Percentiles rank a stretch among this genome's conserved stretches.
These are phyloP conservation scores for Thamnaconus septentrionalis DNA, from an alignment of 2,113 vertebrate genomes.

Conservation along the genomic window DNA sequence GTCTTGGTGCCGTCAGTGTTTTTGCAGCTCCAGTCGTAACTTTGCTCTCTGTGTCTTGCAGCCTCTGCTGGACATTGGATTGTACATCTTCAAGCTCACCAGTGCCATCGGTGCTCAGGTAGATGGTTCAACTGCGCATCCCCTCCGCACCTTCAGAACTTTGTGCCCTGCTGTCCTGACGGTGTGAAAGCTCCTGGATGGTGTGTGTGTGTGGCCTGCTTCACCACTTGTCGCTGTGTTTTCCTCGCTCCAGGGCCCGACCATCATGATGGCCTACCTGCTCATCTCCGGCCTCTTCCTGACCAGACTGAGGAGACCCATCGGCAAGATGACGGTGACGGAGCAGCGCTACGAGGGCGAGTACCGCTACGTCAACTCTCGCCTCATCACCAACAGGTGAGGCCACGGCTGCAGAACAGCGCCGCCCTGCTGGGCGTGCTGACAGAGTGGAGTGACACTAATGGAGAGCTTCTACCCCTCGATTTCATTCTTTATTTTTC, in stretches of 20 bases:
- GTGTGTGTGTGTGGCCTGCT: too few species aligned
- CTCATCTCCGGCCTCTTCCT: slow-evolving; percentile 93
- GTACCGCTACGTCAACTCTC: slow-evolving; percentile 95
- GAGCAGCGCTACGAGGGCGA: slow-evolving; percentile 97
- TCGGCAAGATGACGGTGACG: slow-evolving; percentile 92
- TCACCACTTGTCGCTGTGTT: not conserved
- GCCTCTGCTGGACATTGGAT: slow-evolving; percentile 93
- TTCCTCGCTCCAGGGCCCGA: slow-evolving; percentile 81
- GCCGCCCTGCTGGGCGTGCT: not conserved
- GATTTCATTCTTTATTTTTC: not conserved
- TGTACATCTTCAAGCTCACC: slow-evolving; percentile 97
- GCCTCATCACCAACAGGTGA: slow-evolving; percentile 97
- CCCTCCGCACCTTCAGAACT: too few species aligned
- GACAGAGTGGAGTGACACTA: not conserved
- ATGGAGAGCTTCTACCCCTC: not conserved
- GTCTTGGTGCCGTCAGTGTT: not conserved
- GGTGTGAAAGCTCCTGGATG: too few species aligned
- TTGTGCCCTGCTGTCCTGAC: too few species aligned
- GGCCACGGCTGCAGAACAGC: not conserved
- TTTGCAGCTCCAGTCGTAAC: not conserved
- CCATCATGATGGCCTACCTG: slow-evolving; percentile 93
- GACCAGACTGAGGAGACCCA: slow-evolving; percentile 90
- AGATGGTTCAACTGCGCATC: slow-evolving; percentile 46
- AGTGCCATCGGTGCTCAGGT: slow-evolving; percentile 96
- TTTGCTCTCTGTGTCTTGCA: slow-evolving; percentile 48